Evolutionary conservation across 2,797 vertebrate species (phyloP).

Genomic region (Pipistrellus kuhlii): DNA sequence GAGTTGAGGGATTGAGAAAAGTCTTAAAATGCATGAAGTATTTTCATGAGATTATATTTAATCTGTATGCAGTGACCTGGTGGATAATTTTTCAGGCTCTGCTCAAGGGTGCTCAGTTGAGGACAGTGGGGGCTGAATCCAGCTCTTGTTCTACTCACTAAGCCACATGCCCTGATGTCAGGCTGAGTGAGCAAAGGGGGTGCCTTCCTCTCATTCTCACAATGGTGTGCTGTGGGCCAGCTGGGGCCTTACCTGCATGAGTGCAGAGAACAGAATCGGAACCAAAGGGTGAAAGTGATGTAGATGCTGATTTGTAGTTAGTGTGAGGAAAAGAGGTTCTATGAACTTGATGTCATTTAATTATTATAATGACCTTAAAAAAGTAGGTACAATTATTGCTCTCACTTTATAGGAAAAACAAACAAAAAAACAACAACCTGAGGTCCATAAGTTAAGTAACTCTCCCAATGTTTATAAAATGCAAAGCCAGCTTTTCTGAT

Average conservation of each 20-base stretch:
- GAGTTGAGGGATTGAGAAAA: background rate
- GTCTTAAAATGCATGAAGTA: background rate
- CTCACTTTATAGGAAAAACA: background rate
- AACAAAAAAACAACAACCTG: background rate
- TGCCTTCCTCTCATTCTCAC: background rate
- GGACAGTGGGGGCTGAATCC: background rate
- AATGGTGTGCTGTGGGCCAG: background rate
- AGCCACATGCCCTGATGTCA: background rate
- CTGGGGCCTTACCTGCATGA: background rate
- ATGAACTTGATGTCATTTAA: background rate
- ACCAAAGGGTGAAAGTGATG: background rate
- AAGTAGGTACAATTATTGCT: background rate
- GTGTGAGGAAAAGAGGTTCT: background rate
- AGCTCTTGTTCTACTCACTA: background rate
- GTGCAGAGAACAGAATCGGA: slow-evolving; percentile 22
- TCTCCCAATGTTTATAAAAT: background rate
- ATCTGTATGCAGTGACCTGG: background rate
- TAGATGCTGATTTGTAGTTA: background rate
- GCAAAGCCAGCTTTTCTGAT: background rate
- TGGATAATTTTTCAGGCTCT: background rate
- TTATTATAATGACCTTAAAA: background rate
- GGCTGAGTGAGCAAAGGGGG: background rate
- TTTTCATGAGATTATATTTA: background rate
- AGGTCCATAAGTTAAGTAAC: background rate
- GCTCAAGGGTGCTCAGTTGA: background rate